Evolutionary conservation across 2,888 invertebrate species (phyloP), one percentile per base, ranked within the genome.

Genomic region (Mythimna pallens): DNA sequence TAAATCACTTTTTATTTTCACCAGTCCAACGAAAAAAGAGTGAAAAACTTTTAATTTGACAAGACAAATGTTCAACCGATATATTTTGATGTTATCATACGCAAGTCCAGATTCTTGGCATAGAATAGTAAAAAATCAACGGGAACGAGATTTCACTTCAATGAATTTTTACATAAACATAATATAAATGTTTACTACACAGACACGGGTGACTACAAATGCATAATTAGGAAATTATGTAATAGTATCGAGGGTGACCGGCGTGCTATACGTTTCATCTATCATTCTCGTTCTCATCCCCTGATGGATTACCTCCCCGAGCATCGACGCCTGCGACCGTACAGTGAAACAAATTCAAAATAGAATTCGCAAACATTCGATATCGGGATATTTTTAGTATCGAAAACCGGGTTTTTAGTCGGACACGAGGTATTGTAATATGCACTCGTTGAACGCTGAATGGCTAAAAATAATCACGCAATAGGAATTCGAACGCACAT

Each of bases 361-460:
- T 96, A 95, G 95, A 94, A 92, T 94, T 94, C 92, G 94, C 94
- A 96, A 95, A 94, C 95, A 95, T 95, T 95, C 92, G 95, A 96
- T 96, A 95, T 92, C 94, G 92, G 93, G 92, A 91, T 96, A 96
- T 96, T 94, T 94, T 92, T 96, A 96, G 96, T 92, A 91, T 80
- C 92, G 90, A 94, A 93, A 95, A 95, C 95, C 96, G 93, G 95
- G 95, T 96, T 96, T 94, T 94, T 93, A 92, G 92, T 86, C 86
- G 89, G 90, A 91, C 92, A 92, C 91, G 89, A 90, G 88, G 92
- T 93, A 95, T 95, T 95, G 95, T 95, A 89, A 90, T 91, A 93
- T 95, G 94, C 94, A 94, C 92, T 92, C 90, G 85, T 88, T 89
- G 90, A 91, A 92, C 91, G 88, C 90, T 90, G 87, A 91, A 90